Conservation (phyloP, 2,113 vertebrate genomes). For the Planiliza haematocheilus region DNA sequence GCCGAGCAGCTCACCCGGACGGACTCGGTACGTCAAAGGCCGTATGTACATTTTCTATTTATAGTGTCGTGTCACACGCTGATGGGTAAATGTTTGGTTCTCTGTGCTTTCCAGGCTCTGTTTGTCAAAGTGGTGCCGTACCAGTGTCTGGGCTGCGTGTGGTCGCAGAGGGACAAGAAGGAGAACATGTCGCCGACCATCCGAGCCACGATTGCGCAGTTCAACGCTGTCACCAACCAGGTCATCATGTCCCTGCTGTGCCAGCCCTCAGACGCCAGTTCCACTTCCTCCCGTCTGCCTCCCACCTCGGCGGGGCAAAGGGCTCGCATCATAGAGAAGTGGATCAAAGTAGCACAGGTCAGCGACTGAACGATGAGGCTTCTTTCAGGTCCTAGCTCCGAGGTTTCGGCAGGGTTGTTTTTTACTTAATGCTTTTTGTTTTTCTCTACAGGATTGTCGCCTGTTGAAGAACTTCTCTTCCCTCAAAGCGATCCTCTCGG, state of each 20-base stretch:
- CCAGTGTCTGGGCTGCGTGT: conserved; percentile 91
- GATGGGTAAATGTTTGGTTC: not conserved
- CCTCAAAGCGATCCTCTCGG: conserved; percentile 87
- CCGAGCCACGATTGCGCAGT: conserved; percentile 89
- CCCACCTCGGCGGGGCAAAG: conserved; percentile 75
- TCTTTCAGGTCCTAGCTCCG: no score
- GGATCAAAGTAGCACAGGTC: conserved; percentile 91
- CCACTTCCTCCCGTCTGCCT: conserved; percentile 38
- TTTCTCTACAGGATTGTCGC: conserved; percentile 82
- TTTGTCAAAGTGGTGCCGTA: conserved; percentile 86
- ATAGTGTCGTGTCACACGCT: not conserved
- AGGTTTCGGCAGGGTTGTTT: no score
- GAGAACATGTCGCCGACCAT: conserved; percentile 87
- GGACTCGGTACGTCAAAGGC: conserved; percentile 83
- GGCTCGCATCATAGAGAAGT: conserved; percentile 88
- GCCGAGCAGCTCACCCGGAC: conserved; percentile 88
- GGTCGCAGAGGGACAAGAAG: conserved; percentile 92
- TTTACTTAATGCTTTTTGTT: no score
- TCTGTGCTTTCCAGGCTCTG: conserved; percentile 80
- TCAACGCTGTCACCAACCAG: conserved; percentile 87
- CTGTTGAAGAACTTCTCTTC: conserved; percentile 90
- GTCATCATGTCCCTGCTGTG: conserved; percentile 88
- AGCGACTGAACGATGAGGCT: not conserved
- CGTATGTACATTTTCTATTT: not conserved
- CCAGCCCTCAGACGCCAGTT: conserved; percentile 34